Percentiles rank a stretch among this genome's conserved stretches.
phyloP scores from a whole-genome alignment of 2,797 vertebrate species.

The Podarcis lilfordi region DNA sequence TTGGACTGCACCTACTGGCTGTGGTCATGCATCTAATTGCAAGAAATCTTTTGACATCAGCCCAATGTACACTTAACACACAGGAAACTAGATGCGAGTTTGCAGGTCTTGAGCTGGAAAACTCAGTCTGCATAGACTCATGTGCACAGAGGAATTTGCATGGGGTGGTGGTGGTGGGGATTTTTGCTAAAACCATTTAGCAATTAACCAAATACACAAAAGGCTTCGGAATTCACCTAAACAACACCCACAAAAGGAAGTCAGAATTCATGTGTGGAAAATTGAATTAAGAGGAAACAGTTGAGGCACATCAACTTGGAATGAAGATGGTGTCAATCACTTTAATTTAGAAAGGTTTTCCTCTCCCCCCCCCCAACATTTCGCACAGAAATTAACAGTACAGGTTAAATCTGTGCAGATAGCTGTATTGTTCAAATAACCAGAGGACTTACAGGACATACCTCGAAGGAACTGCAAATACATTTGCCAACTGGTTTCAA shows the following conservation, averaged over 20 bases:
- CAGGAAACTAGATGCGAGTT: neutral
- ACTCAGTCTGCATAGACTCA: neutral
- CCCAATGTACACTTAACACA: no score
- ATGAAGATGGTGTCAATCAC: constrained; percentile 45
- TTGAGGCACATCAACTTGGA: constrained; percentile 43
- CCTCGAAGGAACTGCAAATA: constrained; percentile 19
- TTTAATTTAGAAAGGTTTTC: constrained; percentile 49
- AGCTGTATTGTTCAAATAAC: constrained; percentile 44
- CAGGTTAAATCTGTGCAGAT: constrained; percentile 39
- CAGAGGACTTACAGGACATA: constrained; percentile 42
- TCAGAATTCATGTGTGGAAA: constrained; percentile 47
- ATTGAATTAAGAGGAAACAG: constrained; percentile 48
- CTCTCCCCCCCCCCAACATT: neutral
- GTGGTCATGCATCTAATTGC: neutral
- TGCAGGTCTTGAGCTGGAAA: constrained; percentile 8
- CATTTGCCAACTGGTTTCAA: constrained; percentile 41
- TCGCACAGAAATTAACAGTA: constrained; percentile 51
- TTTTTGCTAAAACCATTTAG: constrained; percentile 43
- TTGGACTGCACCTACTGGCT: neutral
- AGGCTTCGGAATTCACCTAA: constrained; percentile 54
- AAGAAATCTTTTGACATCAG: neutral
- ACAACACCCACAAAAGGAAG: constrained; percentile 15
- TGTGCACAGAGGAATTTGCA: neutral
- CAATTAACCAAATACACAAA: constrained; percentile 61
- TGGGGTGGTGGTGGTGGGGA: neutral